A percentile compares a stretch with the other conserved stretches of the same genome.
phyloP scores from a whole-genome alignment of 1,140 invertebrate genomes.

The Drosophila seguyi region DNA sequence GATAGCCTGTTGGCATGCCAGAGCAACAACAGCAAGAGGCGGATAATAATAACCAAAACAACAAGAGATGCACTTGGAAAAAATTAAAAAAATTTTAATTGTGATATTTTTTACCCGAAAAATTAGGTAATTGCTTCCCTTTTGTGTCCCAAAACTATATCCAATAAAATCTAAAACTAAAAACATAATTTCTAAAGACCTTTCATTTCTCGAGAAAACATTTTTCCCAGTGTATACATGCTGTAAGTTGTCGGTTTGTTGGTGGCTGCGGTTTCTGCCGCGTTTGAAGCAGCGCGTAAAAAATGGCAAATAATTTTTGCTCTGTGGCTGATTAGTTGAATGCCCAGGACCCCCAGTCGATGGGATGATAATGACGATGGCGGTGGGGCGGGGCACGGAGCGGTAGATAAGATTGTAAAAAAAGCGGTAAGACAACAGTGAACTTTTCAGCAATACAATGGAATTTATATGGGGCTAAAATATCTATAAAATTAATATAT shows the following conservation, averaged over 20 bases:
- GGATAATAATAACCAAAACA: constrained; percentile 57
- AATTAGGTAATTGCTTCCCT: no score
- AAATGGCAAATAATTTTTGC: constrained; percentile 83
- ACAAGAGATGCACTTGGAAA: constrained; percentile 25
- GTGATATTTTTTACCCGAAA: no score
- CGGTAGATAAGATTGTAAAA: constrained; percentile 20
- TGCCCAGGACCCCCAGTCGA: constrained; percentile 52
- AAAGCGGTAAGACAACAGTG: constrained; percentile 2
- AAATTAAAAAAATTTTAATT: no score
- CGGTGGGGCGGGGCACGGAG: constrained; percentile 4
- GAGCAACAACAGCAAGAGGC: constrained; percentile 36
- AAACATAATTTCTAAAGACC: no score
- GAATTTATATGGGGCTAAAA: background rate
- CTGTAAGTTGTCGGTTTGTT: constrained; percentile 49
- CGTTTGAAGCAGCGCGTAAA: constrained; percentile 83
- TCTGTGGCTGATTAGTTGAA: constrained; percentile 80
- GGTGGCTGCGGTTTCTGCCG: constrained; percentile 59
- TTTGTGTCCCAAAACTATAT: no score
- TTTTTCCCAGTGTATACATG: constrained; percentile 4
- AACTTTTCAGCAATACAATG: constrained; percentile 1
- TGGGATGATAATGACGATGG: constrained; percentile 42
- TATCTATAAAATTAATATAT: no score
- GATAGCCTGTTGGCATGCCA: constrained; percentile 78
- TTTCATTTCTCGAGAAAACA: fast-evolving
- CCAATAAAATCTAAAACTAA: no score